A percentile compares a stretch with the other conserved stretches of the same genome.
Evolutionary conservation across 2,888 invertebrate genomes (phyloP).

Genomic region (Malthinus seriepunctatus): DNA sequence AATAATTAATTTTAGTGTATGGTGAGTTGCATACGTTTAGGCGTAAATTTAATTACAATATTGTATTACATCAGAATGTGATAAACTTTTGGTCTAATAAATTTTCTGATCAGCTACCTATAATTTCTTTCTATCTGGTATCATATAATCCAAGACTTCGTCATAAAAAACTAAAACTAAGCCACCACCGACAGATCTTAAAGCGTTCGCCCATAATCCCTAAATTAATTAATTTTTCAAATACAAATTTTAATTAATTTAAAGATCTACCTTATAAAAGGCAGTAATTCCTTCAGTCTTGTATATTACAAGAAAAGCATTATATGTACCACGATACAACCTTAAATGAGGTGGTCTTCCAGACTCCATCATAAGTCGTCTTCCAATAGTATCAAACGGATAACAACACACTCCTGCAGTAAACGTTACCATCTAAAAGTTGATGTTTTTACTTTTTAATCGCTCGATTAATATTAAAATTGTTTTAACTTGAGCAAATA

Average conservation of each 20-base stretch:
- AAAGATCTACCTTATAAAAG: constrained; percentile 25
- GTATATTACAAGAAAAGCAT: constrained; percentile 18
- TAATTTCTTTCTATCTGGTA: no score
- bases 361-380: constrained; percentile 30
- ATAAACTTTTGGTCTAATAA: no score
- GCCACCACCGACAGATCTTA: constrained; percentile 29
- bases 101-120: no score
- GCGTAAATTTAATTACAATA: no score
- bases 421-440: constrained; percentile 13
- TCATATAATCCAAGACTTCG: constrained; percentile 29
- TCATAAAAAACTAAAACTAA: constrained; percentile 33
- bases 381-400: constrained; percentile 29
- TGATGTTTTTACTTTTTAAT: not conserved
- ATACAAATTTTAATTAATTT: not conserved
- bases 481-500: constrained; percentile 24
- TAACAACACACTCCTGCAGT: constrained; percentile 22
- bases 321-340: constrained; percentile 6
- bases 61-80: no score
- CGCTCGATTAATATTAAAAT: not conserved
- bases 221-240: not conserved
- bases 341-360: constrained; percentile 18
- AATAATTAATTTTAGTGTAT: no score
- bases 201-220: constrained; percentile 18
- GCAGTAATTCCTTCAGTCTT: constrained; percentile 18
- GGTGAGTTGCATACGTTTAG: no score